Percentiles rank a stretch among this genome's conserved stretches.
These are phyloP conservation scores for Orthosia gracilis DNA, from an alignment of 2,888 invertebrate species.

Conservation along the genomic window DNA sequence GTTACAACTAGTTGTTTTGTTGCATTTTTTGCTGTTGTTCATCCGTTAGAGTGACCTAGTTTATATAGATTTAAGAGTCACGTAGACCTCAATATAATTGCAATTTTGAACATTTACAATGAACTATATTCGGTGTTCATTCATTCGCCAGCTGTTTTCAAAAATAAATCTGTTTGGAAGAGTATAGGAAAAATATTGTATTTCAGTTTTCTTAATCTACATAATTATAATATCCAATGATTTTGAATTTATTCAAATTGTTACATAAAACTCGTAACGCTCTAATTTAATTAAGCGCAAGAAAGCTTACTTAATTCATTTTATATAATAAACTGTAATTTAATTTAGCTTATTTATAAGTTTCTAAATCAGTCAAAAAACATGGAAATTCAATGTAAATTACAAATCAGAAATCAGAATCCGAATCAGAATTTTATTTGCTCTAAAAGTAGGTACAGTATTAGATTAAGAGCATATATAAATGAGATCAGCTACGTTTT, in stretches of 20 bases:
- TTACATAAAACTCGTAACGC: no score
- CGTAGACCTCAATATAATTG: not conserved
- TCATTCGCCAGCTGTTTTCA: no score
- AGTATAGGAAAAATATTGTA: not conserved
- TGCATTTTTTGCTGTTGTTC: conserved; percentile 26
- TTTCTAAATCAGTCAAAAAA: not conserved
- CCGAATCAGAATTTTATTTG: no score
- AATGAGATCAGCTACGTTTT: no score
- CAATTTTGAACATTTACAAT: no score
- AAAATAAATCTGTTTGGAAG: not conserved
- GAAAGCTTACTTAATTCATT: not conserved
- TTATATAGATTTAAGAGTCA: conserved; percentile 12
- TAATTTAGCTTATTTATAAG: not conserved
- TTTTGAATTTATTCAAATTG: no score
- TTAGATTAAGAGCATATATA: no score
- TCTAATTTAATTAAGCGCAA: no score
- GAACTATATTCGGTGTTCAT: no score
- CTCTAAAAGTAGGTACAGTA: no score
- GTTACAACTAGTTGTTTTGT: conserved; percentile 23
- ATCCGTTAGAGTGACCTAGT: conserved; percentile 42
- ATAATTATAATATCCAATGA: no score
- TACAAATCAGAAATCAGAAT: not conserved
- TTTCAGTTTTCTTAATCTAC: not conserved
- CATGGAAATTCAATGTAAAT: not conserved
- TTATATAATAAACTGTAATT: not conserved